Base-by-base conservation (phyloP, 2,113 vertebrate genomes). In the Trichechus manatus region DNA sequence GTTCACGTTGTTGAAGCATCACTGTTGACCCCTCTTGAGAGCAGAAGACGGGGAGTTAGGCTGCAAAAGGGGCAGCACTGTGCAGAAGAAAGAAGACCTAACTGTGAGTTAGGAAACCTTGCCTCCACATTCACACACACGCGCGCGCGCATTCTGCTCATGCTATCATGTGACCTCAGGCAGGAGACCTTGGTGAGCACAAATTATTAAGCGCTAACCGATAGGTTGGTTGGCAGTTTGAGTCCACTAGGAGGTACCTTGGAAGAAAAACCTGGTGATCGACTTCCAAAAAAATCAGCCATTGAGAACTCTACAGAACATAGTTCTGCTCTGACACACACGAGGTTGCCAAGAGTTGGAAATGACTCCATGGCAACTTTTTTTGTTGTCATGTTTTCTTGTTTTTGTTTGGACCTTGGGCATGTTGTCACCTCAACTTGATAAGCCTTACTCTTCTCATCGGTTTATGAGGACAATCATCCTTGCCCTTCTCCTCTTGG, bases 41-140 rank as follows among this genome's bases (percentile, higher is more conserved):
- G 85, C 39, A 39, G 19, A 89, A 68, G 50, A 66, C 3, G 31
- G 5, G 20, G 31, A 61, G n/a, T 8, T 19, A 11, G 25, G 7
- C 22, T 39, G 1, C 14, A 10, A 31, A 56, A 20, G 0, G 1
- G 42, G 36, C 1, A 20, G 42, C 56, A 5, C 33, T 1, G 9
- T 23, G 22, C 63, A 83, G 75, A 89, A 78, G 50, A 70, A 29
- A 31, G 1, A 9, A 11, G 27, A 31, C 11, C 50, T 39, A 10
- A 1, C 10, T 6, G 9, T 6, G 33, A 27, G 14, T 36, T 19
- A 70, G 80, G 9, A 47, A 64, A 23, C 29, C 56, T 79, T 42
- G 3, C 42, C 77, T 42, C 20, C n/a, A 5, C 36, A 25, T 47
- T 1, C 14, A 72, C 47, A 10, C 47, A 10, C 53, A 11, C 53